phyloP scores from a whole-genome alignment of 2,113 vertebrate species.

The Tursiops truncatus region DNA sequence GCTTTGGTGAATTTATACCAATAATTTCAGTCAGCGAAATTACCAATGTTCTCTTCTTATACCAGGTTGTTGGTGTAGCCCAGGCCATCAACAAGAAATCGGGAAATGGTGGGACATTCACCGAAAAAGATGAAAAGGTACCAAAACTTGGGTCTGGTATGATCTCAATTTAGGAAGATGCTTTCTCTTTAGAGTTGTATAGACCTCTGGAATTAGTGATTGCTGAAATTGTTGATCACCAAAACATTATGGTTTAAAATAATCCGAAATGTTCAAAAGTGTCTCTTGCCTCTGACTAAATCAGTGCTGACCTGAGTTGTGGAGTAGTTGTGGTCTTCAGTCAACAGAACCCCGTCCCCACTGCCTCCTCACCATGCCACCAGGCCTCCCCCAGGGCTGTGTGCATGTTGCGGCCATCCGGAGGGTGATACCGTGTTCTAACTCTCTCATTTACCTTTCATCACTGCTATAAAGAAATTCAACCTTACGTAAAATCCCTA shows the following conservation, averaged over 20 bases:
- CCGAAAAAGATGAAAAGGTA: slow-evolving; percentile 98
- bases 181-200: background rate
- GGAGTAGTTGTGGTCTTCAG: background rate
- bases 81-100: slow-evolving; percentile 99
- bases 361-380: accelerated
- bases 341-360: background rate
- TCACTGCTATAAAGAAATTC: background rate
- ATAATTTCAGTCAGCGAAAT: background rate
- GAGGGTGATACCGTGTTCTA: background rate
- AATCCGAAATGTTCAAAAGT: background rate
- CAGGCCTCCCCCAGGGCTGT: background rate
- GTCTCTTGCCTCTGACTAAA: background rate
- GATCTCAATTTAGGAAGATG: background rate
- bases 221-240: background rate
- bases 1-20: background rate
- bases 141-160: background rate
- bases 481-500: background rate
- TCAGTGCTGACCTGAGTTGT: background rate
- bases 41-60: slow-evolving; percentile 14
- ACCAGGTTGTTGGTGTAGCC: slow-evolving; percentile 96
- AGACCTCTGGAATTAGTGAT: background rate
- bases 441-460: background rate
- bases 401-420: background rate
- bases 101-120: slow-evolving; percentile 92
- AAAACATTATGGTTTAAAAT: background rate